A percentile compares a stretch with the other conserved stretches of the same genome.
Conservation (phyloP, 2,797 vertebrate species). For the Myotis pilosus region DNA sequence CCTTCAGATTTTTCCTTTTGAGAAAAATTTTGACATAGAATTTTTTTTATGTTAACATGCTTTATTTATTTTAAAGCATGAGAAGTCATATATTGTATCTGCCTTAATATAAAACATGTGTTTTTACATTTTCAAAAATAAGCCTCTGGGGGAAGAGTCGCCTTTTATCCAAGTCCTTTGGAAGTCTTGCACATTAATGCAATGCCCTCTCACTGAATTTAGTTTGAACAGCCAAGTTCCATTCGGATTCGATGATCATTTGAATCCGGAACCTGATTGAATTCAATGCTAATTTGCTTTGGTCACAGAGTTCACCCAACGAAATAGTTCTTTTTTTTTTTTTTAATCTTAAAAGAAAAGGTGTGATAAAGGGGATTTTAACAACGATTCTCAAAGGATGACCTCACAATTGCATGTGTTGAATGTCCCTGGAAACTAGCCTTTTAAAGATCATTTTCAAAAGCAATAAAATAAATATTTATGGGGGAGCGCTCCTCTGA, state of each 20-base stretch:
- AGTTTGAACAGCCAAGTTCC: not conserved
- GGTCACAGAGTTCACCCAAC: not conserved
- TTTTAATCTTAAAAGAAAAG: not conserved
- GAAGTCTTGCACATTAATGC: not conserved
- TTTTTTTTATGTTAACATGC: not conserved
- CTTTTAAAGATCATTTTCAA: constrained; percentile 9
- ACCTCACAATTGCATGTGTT: not conserved
- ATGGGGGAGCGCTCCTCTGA: not conserved
- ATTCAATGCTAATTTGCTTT: not conserved
- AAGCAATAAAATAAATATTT: not conserved
- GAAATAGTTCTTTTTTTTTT: not conserved
- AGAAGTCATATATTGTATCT: not conserved
- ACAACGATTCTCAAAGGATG: not conserved
- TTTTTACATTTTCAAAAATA: not conserved
- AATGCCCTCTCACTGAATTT: not conserved
- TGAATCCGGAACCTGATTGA: not conserved
- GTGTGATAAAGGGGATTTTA: not conserved
- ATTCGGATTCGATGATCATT: not conserved
- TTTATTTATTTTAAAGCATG: not conserved
- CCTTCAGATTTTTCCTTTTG: not conserved
- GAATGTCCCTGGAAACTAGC: not conserved
- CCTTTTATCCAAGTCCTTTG: not conserved
- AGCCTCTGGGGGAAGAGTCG: not conserved
- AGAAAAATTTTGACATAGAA: not conserved
- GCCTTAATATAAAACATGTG: not conserved